phyloP scores from a whole-genome alignment of 1,140 invertebrate species.

The Drosophila ficusphila region DNA sequence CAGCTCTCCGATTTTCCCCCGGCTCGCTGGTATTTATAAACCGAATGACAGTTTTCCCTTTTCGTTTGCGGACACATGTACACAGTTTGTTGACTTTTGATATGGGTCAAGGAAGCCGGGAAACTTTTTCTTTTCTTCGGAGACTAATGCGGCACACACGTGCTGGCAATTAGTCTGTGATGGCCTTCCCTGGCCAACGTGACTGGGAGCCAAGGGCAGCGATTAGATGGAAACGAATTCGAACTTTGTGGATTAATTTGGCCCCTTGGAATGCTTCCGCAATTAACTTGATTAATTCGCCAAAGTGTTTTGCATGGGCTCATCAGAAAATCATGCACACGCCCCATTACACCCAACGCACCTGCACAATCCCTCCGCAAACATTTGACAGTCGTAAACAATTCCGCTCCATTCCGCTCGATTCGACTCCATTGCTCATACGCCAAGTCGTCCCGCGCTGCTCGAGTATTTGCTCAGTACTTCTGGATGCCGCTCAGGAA shows the following conservation, averaged over 20 bases:
- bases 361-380: conserved; percentile 16
- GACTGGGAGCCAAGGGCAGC: conserved; percentile 10
- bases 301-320: conserved; percentile 3
- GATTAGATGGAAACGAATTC: conserved; percentile 36
- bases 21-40: conserved; percentile 40
- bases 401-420: conserved; percentile 44
- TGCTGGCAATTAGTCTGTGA: conserved; percentile 51
- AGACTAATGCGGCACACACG: conserved; percentile 42
- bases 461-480: neutral
- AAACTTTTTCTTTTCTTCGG: conserved; percentile 12
- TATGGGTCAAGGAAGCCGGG: conserved; percentile 34
- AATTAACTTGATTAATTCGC: conserved; percentile 27
- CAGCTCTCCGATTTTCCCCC: neutral
- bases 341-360: conserved; percentile 35
- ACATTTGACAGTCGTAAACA: conserved; percentile 57
- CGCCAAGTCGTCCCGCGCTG: conserved; percentile 13
- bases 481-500: conserved; percentile 14
- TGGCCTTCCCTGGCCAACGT: conserved; percentile 9
- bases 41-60: conserved; percentile 31
- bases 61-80: conserved; percentile 29
- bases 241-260: conserved; percentile 35
- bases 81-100: conserved; percentile 54
- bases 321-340: conserved; percentile 38
- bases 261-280: conserved; percentile 2
- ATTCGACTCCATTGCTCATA: conserved; percentile 50